These are phyloP conservation scores for Acyrthosiphon pisum DNA, from an alignment of 1,140 invertebrate genomes.

Conservation along the genomic window DNA sequence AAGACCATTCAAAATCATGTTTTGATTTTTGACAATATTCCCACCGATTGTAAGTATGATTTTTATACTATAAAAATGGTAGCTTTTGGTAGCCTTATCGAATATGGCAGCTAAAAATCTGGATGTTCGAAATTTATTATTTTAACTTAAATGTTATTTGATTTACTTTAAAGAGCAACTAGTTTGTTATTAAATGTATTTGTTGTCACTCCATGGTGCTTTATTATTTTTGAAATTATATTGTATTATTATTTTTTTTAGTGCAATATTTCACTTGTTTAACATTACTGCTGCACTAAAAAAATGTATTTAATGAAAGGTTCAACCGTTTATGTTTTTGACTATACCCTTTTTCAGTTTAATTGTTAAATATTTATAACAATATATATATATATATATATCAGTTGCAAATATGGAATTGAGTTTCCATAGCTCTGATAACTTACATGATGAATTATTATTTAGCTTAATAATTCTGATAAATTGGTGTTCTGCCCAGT, in stretches of 20 bases:
- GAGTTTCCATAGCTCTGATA: background rate
- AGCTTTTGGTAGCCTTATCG: background rate
- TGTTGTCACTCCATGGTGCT: conserved; percentile 43
- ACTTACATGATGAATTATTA: background rate
- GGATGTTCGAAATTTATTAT: background rate
- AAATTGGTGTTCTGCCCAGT: background rate
- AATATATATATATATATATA: background rate
- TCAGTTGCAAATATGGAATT: background rate
- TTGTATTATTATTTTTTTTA: conserved; percentile 1
- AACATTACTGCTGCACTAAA: conserved; percentile 21
- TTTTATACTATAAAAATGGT: conserved; percentile 19
- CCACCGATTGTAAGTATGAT: conserved; percentile 53
- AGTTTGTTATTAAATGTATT: conserved; percentile 25
- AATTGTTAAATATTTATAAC: background rate
- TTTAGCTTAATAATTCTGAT: background rate
- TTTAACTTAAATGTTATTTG: conserved; percentile 2
- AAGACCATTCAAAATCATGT: background rate
- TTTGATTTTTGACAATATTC: conserved; percentile 9
- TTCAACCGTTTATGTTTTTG: conserved; percentile 5
- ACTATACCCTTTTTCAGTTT: background rate
- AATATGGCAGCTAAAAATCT: background rate
- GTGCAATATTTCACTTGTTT: conserved; percentile 57
- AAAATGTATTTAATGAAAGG: conserved; percentile 15
- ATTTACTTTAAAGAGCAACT: conserved; percentile 25
- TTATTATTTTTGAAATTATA: conserved; percentile 16